These are phyloP conservation scores for Tetramorium parvispinum DNA, from an alignment of 1,140 invertebrate species.

Conservation along the genomic window DNA sequence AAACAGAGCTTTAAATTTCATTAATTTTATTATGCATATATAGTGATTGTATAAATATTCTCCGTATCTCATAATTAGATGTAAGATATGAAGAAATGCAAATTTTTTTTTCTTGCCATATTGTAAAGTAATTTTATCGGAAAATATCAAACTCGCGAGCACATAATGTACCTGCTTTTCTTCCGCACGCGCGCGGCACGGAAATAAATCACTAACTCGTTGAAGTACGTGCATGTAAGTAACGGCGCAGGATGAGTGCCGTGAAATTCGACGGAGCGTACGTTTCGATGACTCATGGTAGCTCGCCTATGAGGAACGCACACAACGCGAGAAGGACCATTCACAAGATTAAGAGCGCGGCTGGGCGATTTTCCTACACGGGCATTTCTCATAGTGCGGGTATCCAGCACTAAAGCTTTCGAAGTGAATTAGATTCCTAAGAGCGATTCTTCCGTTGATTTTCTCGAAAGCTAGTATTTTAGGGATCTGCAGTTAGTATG, in stretches of 20 bases:
- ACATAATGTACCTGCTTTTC: slow-evolving; percentile 4
- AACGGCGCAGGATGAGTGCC: slow-evolving; percentile 31
- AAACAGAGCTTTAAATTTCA: neutral
- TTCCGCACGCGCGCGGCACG: neutral
- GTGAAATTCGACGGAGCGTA: slow-evolving; percentile 33
- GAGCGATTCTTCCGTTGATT: slow-evolving; percentile 20
- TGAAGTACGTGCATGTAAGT: slow-evolving; percentile 45
- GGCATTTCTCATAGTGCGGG: slow-evolving; percentile 17
- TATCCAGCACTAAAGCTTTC: slow-evolving; percentile 17
- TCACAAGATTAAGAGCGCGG: slow-evolving; percentile 34
- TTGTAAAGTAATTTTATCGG: slow-evolving; percentile 9
- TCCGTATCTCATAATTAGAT: neutral
- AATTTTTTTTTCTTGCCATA: neutral
- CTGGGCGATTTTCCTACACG: slow-evolving; percentile 18
- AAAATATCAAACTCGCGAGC: neutral
- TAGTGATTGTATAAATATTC: neutral
- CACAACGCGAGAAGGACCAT: slow-evolving; percentile 1
- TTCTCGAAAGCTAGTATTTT: slow-evolving; percentile 11
- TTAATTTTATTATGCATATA: neutral
- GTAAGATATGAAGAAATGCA: neutral
- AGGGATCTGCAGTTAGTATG: neutral
- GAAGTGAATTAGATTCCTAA: slow-evolving; percentile 37
- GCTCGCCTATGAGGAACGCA: slow-evolving; percentile 3
- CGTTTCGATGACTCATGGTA: slow-evolving; percentile 4
- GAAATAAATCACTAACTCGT: slow-evolving; percentile 41